Conservation (phyloP, 2,888 invertebrate species). For the Gymnosoma rotundatum region DNA sequence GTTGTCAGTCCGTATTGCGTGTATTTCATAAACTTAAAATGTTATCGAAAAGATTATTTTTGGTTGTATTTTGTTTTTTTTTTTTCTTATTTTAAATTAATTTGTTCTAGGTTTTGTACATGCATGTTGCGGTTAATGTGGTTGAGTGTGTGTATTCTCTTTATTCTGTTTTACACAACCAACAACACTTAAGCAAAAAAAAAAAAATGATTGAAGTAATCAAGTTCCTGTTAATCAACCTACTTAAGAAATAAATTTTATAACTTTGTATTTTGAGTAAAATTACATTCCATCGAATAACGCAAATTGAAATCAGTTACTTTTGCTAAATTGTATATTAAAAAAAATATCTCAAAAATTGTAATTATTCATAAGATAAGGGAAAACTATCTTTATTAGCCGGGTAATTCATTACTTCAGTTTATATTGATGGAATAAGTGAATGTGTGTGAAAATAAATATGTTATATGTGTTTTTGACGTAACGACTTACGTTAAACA, state of each 20-base stretch:
- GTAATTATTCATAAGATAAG: too few species aligned
- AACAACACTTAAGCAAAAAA: neutral
- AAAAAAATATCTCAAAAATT: neutral
- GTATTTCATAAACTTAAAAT: conserved; percentile 49
- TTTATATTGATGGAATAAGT: too few species aligned
- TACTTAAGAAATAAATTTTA: conserved; percentile 31
- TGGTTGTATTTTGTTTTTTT: neutral
- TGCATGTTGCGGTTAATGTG: conserved; percentile 53
- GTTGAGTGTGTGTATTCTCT: conserved; percentile 44
- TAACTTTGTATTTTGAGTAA: conserved; percentile 20
- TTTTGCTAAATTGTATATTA: neutral
- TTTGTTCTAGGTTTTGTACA: conserved; percentile 29
- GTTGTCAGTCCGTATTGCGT: conserved; percentile 67
- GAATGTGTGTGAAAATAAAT: too few species aligned
- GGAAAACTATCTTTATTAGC: too few species aligned
- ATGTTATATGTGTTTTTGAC: too few species aligned
- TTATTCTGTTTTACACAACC: conserved; percentile 17
- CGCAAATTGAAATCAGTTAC: conserved; percentile 24
- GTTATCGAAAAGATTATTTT: conserved; percentile 53
- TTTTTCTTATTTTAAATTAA: conserved; percentile 30
- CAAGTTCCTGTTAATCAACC: conserved; percentile 59
- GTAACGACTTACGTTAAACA: too few species aligned
- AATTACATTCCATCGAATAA: conserved; percentile 31
- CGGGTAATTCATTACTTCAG: too few species aligned
- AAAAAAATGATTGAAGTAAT: conserved; percentile 29